Conservation (phyloP, 35 echinoderm and acorn worm genomes). For the Eucidaris tribuloides region DNA sequence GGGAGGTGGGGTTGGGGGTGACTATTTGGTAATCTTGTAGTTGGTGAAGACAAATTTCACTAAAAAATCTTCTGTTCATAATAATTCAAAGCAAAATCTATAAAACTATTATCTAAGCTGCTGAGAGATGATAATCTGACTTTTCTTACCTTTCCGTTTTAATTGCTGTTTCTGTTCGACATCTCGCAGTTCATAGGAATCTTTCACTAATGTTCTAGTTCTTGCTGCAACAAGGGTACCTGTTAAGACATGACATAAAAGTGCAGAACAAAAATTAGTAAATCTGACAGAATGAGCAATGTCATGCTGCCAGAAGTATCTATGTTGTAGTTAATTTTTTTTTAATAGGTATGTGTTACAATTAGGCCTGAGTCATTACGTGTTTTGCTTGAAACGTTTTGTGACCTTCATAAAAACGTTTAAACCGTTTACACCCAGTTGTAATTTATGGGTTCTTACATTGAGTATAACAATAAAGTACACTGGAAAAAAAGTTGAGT, state of each 20-base stretch:
- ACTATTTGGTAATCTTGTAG: not conserved
- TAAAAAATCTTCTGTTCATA: not conserved
- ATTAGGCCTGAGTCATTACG: too few relatives aligned
- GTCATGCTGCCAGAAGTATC: not conserved
- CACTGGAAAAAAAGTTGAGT: too few relatives aligned
- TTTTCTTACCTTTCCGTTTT: conserved; percentile 1
- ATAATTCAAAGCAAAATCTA: not conserved
- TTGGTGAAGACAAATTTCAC: not conserved
- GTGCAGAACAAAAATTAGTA: not conserved
- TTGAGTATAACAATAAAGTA: too few relatives aligned
- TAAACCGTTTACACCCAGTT: too few relatives aligned
- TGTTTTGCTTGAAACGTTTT: too few relatives aligned
- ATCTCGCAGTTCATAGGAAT: conserved; percentile 75
- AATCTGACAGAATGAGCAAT: not conserved
- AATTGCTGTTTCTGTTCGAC: conserved; percentile 50
- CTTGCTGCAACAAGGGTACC: conserved; percentile 60
- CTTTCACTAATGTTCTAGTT: conserved; percentile 69
- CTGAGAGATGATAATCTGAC: not conserved
- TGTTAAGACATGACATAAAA: conserved; percentile 23
- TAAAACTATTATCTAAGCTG: not conserved
- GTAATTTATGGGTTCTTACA: too few relatives aligned
- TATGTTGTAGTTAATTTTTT: not conserved
- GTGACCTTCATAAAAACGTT: too few relatives aligned
- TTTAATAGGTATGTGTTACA: too few relatives aligned
- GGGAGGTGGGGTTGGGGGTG: too few relatives aligned